Evolutionary conservation across 2,888 invertebrate species (phyloP).

Genomic region (Siphlonurus alternatus): DNA sequence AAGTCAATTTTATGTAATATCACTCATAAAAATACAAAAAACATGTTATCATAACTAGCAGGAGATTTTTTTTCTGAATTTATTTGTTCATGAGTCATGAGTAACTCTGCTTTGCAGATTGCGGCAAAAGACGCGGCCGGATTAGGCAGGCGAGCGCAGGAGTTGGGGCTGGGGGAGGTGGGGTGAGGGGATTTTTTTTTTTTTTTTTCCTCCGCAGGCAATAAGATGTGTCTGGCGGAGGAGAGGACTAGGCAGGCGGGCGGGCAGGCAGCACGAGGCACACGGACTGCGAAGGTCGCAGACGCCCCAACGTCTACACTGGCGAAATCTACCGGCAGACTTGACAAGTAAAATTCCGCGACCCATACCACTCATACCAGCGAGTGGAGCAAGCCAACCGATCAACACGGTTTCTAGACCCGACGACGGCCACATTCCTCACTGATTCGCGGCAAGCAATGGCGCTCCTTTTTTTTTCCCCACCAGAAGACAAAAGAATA

Average conservation of each 20-base stretch:
- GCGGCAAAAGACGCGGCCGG: neutral
- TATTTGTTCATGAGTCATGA: no score
- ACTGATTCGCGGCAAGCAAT: neutral
- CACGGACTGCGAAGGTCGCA: neutral
- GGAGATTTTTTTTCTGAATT: no score
- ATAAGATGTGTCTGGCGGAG: constrained; percentile 1
- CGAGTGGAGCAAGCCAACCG: neutral
- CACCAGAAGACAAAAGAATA: no score
- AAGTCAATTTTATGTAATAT: no score
- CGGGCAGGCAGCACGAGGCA: neutral
- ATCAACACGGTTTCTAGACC: neutral
- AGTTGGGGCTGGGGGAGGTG: neutral
- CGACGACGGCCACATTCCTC: neutral
- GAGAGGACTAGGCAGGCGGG: neutral
- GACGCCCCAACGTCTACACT: neutral
- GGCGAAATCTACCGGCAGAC: neutral
- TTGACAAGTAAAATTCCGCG: neutral
- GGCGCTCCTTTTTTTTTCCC: neutral
- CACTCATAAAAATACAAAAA: no score
- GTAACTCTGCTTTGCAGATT: neutral
- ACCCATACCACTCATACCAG: neutral
- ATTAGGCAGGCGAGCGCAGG: neutral
- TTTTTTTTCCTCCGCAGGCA: neutral
- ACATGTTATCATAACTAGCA: no score
- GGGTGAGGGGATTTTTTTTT: neutral